Percentiles rank a stretch among this genome's conserved stretches.
Conservation (phyloP, 1,140 invertebrate genomes). For the Philaenus spumarius region DNA sequence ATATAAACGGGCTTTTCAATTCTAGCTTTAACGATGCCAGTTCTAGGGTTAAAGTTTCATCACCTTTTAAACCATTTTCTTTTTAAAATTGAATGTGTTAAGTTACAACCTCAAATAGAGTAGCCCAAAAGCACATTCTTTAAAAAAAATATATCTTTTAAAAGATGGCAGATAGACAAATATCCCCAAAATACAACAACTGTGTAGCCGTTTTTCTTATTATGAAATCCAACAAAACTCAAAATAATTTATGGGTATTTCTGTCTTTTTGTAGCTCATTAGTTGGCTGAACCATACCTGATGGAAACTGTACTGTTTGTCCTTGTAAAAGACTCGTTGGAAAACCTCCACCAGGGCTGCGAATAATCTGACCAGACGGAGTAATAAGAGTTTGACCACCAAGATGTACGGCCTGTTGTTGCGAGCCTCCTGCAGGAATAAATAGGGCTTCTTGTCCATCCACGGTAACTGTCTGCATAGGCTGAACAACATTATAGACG, state of each 20-base stretch:
- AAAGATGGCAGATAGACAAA: too few species aligned
- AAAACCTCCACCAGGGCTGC: constrained; percentile 44
- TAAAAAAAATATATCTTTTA: too few species aligned
- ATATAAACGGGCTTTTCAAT: too few species aligned
- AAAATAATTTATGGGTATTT: not conserved
- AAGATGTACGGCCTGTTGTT: constrained; percentile 28
- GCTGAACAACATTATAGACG: constrained; percentile 55
- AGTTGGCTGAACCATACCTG: constrained; percentile 38
- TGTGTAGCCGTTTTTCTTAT: too few species aligned
- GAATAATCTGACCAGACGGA: constrained; percentile 55
- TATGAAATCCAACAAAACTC: not conserved
- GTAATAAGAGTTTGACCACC: constrained; percentile 43
- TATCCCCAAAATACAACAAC: too few species aligned
- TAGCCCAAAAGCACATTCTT: too few species aligned
- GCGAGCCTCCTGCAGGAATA: constrained; percentile 36
- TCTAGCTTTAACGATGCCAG: too few species aligned
- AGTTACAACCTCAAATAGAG: too few species aligned
- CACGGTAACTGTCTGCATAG: constrained; percentile 83
- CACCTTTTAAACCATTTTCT: too few species aligned
- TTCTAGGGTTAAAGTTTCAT: too few species aligned
- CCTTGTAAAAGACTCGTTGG: constrained; percentile 49
- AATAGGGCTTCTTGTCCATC: constrained; percentile 87
- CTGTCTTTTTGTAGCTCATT: not conserved
- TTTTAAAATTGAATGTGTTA: too few species aligned
- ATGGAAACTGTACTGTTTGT: constrained; percentile 44